Base-by-base conservation (phyloP, 2,888 invertebrate genomes). In the Tipula helvola region DNA sequence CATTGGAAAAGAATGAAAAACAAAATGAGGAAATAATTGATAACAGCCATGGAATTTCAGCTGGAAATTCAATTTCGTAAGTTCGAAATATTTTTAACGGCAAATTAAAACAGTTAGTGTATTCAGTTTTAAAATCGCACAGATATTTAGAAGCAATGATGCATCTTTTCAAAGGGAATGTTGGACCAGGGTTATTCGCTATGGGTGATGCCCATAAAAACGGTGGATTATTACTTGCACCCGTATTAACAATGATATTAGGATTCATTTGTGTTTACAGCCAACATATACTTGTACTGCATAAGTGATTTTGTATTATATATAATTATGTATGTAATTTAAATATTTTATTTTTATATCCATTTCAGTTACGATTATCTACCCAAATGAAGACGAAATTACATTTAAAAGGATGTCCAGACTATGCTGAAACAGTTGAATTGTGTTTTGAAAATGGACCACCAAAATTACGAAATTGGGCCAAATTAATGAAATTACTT, bases 181-280 rank as follows among this genome's bases (percentile, higher is more conserved):
- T 99, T 87, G 99, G 99, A 42, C 97, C 98, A 0, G 99, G 99
- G 0, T 94, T 99, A 88, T 95, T 99, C 89, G 99, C 99, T 1
- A 96, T 99, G 95, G 99, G 99, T 7, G 96, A 97, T 90, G 99
- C 98, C 0, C 96, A 98, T 90, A 96, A 95, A 90, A 96, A 99
- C 91, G 97, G 98, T 28, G 99, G 99, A 7, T 92, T 99, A 1
- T 90, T 97, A 87, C 94, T 97, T 87, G 97, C 96, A 0, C 95
- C 97, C 12, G 91, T 95, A 85, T 94, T 96, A 87, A 95, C 98
- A 0, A 92, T 96, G 0, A 87, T 96, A 7, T 94, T 99, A 16
- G 98, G 97, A 3, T 88, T 96, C 85, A 94, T 98, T 86, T 96
- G 97, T 90, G 96, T 97, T 5, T 98, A 99, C 91, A 96, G 98